Conservation (phyloP, 2,888 invertebrate genomes). For the Mallateleia sp. region DNA sequence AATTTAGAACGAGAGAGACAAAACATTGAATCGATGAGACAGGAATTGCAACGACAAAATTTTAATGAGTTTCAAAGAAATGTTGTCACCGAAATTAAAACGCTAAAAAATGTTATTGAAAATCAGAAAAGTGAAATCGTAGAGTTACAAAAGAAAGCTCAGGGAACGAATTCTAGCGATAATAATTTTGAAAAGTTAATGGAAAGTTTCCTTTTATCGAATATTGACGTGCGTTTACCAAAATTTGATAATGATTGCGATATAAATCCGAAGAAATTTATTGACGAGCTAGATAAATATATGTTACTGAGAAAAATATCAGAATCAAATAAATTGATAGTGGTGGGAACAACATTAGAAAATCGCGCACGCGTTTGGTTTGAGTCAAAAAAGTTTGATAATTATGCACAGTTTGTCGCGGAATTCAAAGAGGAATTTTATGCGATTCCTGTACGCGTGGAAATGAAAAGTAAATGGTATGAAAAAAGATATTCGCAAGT, state of each 20-base stretch:
- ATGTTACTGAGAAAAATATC: neutral
- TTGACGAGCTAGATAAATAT: slow-evolving; percentile 4
- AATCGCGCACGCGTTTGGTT: neutral
- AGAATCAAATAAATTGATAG: slow-evolving; percentile 14
- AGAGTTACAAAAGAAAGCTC: neutral
- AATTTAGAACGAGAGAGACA: neutral
- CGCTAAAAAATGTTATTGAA: neutral
- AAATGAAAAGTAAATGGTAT: neutral
- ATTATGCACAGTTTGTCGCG: neutral
- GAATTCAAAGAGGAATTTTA: neutral
- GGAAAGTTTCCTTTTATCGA: slow-evolving; percentile 17
- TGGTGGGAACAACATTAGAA: neutral
- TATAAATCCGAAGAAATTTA: slow-evolving; percentile 26
- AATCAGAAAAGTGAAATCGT: slow-evolving; percentile 3
- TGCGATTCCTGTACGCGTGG: neutral
- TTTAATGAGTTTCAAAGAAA: neutral
- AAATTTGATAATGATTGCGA: neutral
- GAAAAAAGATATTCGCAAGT: neutral
- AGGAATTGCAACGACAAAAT: neutral
- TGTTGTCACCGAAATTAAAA: neutral
- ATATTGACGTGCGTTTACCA: neutral
- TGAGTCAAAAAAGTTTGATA: neutral
- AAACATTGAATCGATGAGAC: neutral
- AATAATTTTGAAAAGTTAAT: neutral
- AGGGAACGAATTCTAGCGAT: neutral